Conservation (phyloP, 2,113 vertebrate species). For the Ascaphus truei region DNA sequence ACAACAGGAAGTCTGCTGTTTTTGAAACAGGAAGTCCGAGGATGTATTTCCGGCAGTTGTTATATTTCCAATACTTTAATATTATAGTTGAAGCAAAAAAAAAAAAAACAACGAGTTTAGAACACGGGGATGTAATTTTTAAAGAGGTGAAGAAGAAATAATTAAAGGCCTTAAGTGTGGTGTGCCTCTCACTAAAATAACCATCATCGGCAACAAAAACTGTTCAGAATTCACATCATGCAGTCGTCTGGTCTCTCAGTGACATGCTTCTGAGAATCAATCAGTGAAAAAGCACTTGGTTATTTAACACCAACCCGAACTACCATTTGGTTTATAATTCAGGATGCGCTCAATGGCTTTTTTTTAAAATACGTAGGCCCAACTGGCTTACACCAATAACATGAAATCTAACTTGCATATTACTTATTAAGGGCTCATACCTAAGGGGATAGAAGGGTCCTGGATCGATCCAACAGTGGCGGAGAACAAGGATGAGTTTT, state of each 20-base stretch:
- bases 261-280: too few relatives aligned
- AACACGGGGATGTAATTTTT: background rate
- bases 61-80: conserved; percentile 50
- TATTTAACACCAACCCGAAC: too few relatives aligned
- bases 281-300: too few relatives aligned
- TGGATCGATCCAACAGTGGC: too few relatives aligned
- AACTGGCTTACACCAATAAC: background rate
- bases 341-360: background rate
- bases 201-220: too few relatives aligned
- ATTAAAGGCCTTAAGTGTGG: conserved; percentile 10
- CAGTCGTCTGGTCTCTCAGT: too few relatives aligned
- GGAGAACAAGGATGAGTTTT: too few relatives aligned
- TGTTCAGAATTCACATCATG: too few relatives aligned
- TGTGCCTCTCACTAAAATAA: too few relatives aligned
- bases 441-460: background rate
- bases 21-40: conserved; percentile 26
- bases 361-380: background rate
- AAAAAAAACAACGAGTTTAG: background rate
- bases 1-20: background rate
- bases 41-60: conserved; percentile 47
- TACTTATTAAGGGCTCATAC: conserved; percentile 16
- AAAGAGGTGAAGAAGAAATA: background rate
- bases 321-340: background rate
- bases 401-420: background rate
- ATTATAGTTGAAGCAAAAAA: conserved; percentile 55